phyloP scores from a whole-genome alignment of 1,140 invertebrate genomes.

The Leptonema lineaticorne region DNA sequence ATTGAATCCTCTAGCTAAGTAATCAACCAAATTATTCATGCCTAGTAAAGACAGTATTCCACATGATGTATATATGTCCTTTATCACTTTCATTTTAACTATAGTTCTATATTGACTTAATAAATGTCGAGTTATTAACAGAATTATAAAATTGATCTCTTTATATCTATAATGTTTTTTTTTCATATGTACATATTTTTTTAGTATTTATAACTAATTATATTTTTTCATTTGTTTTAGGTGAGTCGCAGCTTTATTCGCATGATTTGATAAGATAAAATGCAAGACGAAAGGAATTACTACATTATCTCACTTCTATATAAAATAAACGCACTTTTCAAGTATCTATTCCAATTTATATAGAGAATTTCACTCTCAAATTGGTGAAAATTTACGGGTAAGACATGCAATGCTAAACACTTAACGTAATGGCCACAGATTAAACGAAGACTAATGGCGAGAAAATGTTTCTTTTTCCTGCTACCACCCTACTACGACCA shows the following conservation, averaged over 20 bases:
- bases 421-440: constrained; percentile 38
- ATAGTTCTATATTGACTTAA: not conserved
- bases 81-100: not conserved
- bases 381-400: constrained; percentile 15
- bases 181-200: too few species aligned
- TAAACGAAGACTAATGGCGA: constrained; percentile 38
- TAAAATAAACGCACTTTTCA: too few species aligned
- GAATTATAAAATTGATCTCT: not conserved
- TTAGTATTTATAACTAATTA: too few species aligned
- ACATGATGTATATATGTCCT: too few species aligned
- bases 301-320: too few species aligned
- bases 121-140: not conserved
- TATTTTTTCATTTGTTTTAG: too few species aligned
- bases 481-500: not conserved
- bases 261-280: too few species aligned
- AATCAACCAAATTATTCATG: not conserved
- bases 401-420: constrained; percentile 36
- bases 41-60: not conserved
- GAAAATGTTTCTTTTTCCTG: constrained; percentile 37
- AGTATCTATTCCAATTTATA: too few species aligned
- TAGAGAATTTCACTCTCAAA: too few species aligned
- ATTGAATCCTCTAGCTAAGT: not conserved
- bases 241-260: too few species aligned
- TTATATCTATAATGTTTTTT: too few species aligned
- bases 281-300: too few species aligned